A percentile compares a stretch with the other conserved stretches of the same genome.
phyloP scores from a whole-genome alignment of 1,140 invertebrate species.

The Neodiprion fabricii region DNA sequence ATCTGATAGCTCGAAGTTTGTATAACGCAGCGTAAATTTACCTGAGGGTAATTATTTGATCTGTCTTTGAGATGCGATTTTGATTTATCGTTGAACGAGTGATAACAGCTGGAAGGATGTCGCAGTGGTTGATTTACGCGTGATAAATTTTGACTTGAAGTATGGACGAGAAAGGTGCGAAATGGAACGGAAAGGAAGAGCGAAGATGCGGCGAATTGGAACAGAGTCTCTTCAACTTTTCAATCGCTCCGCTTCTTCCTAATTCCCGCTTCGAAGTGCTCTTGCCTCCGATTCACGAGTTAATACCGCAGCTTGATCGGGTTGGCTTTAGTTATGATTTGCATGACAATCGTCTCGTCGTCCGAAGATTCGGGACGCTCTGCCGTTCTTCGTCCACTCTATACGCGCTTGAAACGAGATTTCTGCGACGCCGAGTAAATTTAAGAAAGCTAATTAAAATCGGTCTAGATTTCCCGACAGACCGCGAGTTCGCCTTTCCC shows the following conservation, averaged over 20 bases:
- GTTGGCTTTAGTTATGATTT: conserved; percentile 45
- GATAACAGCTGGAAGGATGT: too few relatives aligned
- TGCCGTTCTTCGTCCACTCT: conserved; percentile 34
- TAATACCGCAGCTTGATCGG: conserved; percentile 47
- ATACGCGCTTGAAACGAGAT: conserved; percentile 26
- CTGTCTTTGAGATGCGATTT: too few relatives aligned
- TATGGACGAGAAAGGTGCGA: not conserved
- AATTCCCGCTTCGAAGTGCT: not conserved
- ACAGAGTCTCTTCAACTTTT: not conserved
- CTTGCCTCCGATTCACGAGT: conserved; percentile 33
- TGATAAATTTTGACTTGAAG: not conserved
- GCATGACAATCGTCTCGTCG: conserved; percentile 51
- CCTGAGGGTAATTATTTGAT: not conserved
- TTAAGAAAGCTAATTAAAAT: conserved; percentile 60
- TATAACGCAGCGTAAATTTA: not conserved
- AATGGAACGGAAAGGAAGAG: too few relatives aligned
- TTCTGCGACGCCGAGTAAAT: conserved; percentile 32
- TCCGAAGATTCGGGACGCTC: conserved; percentile 25
- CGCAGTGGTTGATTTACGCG: too few relatives aligned
- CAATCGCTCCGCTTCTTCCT: not conserved
- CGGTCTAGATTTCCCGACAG: conserved; percentile 56
- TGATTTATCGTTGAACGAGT: too few relatives aligned
- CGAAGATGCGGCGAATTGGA: not conserved
- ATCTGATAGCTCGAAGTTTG: too few relatives aligned
- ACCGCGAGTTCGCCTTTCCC: conserved; percentile 50